phyloP scores from a whole-genome alignment of 1,140 invertebrate species.

The Hirudo medicinalis region DNA sequence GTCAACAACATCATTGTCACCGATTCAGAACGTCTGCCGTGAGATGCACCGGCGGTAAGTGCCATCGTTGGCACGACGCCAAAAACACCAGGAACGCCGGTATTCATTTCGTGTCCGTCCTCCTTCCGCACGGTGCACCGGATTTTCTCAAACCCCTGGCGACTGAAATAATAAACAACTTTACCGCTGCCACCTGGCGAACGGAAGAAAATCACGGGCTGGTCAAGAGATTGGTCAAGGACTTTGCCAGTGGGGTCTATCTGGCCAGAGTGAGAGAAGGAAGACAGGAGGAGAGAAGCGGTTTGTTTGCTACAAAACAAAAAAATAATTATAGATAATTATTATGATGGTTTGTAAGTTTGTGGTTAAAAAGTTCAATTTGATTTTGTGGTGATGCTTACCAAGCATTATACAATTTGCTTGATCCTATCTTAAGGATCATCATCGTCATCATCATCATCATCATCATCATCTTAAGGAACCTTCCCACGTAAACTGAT shows the following conservation, averaged over 20 bases:
- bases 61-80: constrained; percentile 41
- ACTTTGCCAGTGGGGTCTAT: constrained; percentile 36
- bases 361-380: neutral
- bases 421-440: neutral
- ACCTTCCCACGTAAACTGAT: too few relatives aligned
- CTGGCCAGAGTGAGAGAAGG: constrained; percentile 27
- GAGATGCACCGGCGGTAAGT: constrained; percentile 34
- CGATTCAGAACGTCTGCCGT: constrained; percentile 12
- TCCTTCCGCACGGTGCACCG: constrained; percentile 41
- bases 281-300: neutral
- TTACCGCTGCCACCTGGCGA: constrained; percentile 30
- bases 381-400: neutral
- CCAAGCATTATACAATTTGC: neutral
- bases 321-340: neutral
- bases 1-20: neutral
- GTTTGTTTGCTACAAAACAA: neutral
- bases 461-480: neutral
- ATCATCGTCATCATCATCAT: neutral
- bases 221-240: constrained; percentile 31
- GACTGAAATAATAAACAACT: constrained; percentile 33
- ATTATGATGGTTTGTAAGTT: too few relatives aligned
- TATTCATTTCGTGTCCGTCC: constrained; percentile 39
- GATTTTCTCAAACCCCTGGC: constrained; percentile 29
- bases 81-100: constrained; percentile 42
- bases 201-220: constrained; percentile 30